Percentiles rank a stretch among this genome's conserved stretches.
These are phyloP conservation scores for Zosterops japonicus DNA, from an alignment of 2,113 vertebrate species.

Conservation along the genomic window DNA sequence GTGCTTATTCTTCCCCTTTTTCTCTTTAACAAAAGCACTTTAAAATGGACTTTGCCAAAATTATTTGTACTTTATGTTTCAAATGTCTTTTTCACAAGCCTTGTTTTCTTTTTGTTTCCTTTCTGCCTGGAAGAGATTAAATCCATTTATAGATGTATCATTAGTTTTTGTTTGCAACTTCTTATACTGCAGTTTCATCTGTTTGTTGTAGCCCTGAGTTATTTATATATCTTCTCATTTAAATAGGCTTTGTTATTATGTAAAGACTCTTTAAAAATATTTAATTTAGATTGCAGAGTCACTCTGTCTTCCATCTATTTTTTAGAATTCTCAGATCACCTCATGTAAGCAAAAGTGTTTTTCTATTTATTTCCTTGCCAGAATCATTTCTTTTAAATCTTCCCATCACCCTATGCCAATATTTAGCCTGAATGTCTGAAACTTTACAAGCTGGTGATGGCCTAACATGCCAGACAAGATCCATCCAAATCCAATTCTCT, in stretches of 20 bases:
- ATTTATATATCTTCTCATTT: neutral
- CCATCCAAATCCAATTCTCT: constrained; percentile 28
- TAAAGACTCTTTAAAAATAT: neutral
- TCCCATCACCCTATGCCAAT: neutral
- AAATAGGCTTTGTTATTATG: neutral
- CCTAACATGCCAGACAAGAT: neutral
- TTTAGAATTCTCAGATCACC: neutral
- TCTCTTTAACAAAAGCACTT: neutral
- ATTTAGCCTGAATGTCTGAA: neutral
- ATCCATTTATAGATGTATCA: neutral
- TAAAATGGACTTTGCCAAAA: neutral
- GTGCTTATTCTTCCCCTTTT: neutral
- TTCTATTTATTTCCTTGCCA: neutral
- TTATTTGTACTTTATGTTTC: neutral
- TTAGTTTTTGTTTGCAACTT: neutral
- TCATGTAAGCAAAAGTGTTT: neutral
- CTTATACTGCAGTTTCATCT: neutral
- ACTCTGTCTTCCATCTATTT: neutral
- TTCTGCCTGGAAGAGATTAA: neutral
- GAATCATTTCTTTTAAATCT: neutral
- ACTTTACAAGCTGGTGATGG: neutral
- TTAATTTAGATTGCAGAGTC: neutral
- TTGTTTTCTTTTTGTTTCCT: neutral
- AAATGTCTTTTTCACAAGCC: neutral
- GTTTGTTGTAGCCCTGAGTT: neutral